A percentile compares a stretch with the other conserved stretches of the same genome.
These are phyloP conservation scores for Fragum sueziense DNA, from an alignment of 2,888 invertebrate species.

Conservation along the genomic window DNA sequence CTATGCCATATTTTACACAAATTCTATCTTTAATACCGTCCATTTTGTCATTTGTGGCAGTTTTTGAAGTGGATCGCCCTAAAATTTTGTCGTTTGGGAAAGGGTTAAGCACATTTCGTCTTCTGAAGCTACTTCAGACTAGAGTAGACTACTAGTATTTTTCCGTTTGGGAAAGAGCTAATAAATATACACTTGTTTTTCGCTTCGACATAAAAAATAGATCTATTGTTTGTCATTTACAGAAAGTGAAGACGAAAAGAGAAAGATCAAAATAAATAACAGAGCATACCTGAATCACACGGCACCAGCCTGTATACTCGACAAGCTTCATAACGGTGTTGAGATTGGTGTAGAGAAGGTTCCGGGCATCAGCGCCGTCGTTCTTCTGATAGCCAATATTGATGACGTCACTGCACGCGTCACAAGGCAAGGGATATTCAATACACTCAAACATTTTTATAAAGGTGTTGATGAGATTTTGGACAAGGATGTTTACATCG, in stretches of 20 bases:
- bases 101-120: no score
- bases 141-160: no score
- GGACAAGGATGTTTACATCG: constrained; percentile 3
- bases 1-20: no score
- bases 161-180: no score
- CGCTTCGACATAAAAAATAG: no score
- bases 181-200: no score
- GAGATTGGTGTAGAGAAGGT: not conserved
- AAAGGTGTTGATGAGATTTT: constrained; percentile 21
- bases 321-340: constrained; percentile 2
- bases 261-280: not conserved
- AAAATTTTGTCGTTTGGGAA: no score
- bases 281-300: not conserved
- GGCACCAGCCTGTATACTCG: constrained; percentile 14
- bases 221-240: no score
- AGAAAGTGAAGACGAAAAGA: not conserved
- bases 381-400: constrained; percentile 8
- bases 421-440: constrained; percentile 24
- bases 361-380: constrained; percentile 17
- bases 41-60: no score
- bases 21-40: no score
- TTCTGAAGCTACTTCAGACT: no score
- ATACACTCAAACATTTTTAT: constrained; percentile 23
- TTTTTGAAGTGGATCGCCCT: no score
- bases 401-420: not conserved